Base-by-base conservation (phyloP, 2,888 invertebrate genomes). In the Coronaproctus castanopsis region DNA sequence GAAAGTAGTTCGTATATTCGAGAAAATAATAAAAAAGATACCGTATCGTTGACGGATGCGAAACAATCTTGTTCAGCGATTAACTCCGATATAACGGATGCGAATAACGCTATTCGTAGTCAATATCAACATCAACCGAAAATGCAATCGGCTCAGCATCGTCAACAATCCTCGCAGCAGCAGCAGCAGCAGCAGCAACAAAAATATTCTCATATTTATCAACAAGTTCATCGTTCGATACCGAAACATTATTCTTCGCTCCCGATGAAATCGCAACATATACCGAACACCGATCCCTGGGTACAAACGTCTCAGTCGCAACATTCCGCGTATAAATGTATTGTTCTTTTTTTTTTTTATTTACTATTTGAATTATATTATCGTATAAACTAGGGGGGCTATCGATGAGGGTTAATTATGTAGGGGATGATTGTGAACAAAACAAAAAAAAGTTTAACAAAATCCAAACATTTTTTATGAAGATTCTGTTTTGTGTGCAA, bases 261-360 rank as follows among this genome's bases (percentile, higher is more conserved):
- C 48, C 60, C 61, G 53, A 55, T 58, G 18, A 59, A 58, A 52
- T 36, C 36, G 5, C 67, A 67, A 64, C 68, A 67, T 60, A 69
- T 69, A 61, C 67, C 67, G 21, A 71, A 70, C 65, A 71, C 71
- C 22, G 72, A 72, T 67, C 71, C 71, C 2, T 73, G 72, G 73
- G 65, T 67, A 2, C 53, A 36, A 36, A 36, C 36, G 14, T 36
- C 36, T 36, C 5, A 36, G 5, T 36, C 36, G 36, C 36, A 36
- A 36, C 36, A 36, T 36, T 36, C 36, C 36, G 14, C 14, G 14
- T 36, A 36, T 14, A 36, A 36, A 36, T 5, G 36, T 36, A 36
- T 36, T 8, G 14, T n/a, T n/a, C n/a, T n/a, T n/a, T n/a, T n/a
- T n/a, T n/a, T n/a, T n/a, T n/a, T n/a, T n/a, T n/a, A n/a, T n/a